phyloP scores from a whole-genome alignment of 2,888 invertebrate genomes.

The Eucera pruinosa region DNA sequence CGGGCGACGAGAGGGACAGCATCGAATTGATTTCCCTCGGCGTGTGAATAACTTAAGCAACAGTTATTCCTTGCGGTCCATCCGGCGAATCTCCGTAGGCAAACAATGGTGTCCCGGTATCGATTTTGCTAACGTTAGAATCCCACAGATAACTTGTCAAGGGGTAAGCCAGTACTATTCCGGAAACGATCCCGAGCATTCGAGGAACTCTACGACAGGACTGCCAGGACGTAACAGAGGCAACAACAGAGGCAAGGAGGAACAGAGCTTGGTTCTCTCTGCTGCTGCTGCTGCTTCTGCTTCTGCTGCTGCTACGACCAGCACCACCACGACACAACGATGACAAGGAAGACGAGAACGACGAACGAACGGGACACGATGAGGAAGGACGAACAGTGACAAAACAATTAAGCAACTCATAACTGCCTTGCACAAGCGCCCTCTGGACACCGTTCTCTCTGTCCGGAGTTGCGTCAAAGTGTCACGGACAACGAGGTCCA shows the following conservation, averaged over 20 bases:
- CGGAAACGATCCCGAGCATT: conserved; percentile 66
- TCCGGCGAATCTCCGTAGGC: conserved; percentile 48
- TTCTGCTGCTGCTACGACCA: conserved; percentile 29
- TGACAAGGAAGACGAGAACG: conserved; percentile 35
- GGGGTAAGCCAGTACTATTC: conserved; percentile 67
- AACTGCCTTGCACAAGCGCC: conserved; percentile 81
- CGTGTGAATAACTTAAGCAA: conserved; percentile 60
- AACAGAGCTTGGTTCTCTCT: background rate
- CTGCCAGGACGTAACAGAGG: conserved; percentile 57
- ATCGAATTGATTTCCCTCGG: conserved; percentile 52
- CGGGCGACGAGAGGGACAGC: conserved; percentile 36
- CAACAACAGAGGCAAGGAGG: conserved; percentile 52
- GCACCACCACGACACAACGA: conserved; percentile 35
- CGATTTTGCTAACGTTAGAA: conserved; percentile 67
- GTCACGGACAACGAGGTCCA: conserved; percentile 82
- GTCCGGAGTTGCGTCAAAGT: conserved; percentile 82
- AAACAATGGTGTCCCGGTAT: conserved; percentile 65
- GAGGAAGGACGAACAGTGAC: conserved; percentile 79
- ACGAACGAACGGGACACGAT: conserved; percentile 52
- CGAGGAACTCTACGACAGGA: conserved; percentile 65
- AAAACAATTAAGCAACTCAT: conserved; percentile 84
- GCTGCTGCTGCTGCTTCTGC: background rate
- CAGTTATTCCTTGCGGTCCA: conserved; percentile 56
- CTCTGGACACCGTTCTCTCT: conserved; percentile 73
- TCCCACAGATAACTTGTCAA: conserved; percentile 69